Evolutionary conservation across 2,113 vertebrate species (phyloP).

Genomic region (Pelusios castaneus): DNA sequence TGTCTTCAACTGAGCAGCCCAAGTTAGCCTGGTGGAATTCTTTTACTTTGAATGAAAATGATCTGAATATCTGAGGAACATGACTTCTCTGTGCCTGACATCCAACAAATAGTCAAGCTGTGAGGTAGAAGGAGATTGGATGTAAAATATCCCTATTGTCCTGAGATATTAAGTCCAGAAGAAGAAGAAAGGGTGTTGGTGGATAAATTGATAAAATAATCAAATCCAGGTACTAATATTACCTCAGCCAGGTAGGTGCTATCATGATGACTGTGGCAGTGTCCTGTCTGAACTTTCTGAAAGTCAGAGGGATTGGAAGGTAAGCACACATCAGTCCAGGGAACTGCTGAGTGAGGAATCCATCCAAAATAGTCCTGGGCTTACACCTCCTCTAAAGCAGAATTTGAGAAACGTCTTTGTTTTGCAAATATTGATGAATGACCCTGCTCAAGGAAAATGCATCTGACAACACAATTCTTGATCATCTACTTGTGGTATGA

Average conservation of each 20-base stretch:
- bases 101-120: not conserved
- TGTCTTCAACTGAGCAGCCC: not conserved
- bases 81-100: not conserved
- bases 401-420: not conserved
- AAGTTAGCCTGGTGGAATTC: not conserved
- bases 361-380: slow-evolving; percentile 26
- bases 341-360: not conserved
- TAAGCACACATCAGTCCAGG: slow-evolving; percentile 36
- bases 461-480: slow-evolving; percentile 9
- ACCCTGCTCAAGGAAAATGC: slow-evolving; percentile 4
- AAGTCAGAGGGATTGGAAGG: not conserved
- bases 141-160: slow-evolving; percentile 9
- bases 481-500: not conserved
- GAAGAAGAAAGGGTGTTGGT: not conserved
- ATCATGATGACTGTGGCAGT: not conserved
- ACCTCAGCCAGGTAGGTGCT: slow-evolving; percentile 1
- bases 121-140: not conserved
- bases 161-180: slow-evolving; percentile 16
- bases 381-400: not conserved
- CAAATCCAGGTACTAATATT: slow-evolving; percentile 27
- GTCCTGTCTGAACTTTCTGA: not conserved
- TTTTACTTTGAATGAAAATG: slow-evolving; percentile 5
- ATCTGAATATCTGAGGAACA: not conserved
- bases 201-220: slow-evolving; percentile 21
- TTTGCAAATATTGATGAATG: not conserved